Evolutionary conservation across 92 coral and sea anemone genomes (phyloP), one percentile per base, ranked within the genome.

Genomic region (Palythoa caribaeorum): DNA sequence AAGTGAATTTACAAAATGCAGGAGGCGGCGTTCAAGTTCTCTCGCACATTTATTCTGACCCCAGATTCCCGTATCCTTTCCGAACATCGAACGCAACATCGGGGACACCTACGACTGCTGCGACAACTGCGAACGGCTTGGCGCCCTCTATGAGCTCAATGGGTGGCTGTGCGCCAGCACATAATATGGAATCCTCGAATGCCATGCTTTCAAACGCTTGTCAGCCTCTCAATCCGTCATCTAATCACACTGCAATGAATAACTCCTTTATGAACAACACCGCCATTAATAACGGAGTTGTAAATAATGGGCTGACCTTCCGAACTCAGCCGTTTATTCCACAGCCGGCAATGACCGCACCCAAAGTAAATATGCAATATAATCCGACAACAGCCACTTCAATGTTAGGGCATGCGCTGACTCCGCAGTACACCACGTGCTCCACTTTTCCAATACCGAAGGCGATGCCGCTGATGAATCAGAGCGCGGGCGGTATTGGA

Each of bases 31-130:
- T 95, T 83, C 93, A 92, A 4, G 95, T 93, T 77, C 73, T 95
- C 55, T 94, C 98, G 53, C 98, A 93, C 90, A 92, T 92, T n/a
- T 95, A 95, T 89, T 90, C 98, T 1, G 98, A 95, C 57, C 92
- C 98, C 6, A 84, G 98, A 90, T 93, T 93, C 84, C 96, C 90
- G 84, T 93, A 90, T 90, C 96, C 92, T n/a, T 95, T 91, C 79
- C 94, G 98, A 7, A 77, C 98, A 54, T 89, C 98, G 15, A 89
- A 95, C 74, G 73, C 96, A 35, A 93, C 92, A 47, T 75, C 98
- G 47, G 83, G 79, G 15, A 90, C 92, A 9, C 94, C 92, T 17
- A 91, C 94, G 8, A 91, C 92, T 5, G 80, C 94, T 20, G 94
- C 83, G 11, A 84, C 96, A 0, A 84, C 90, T 13, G 89, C 93